Base-by-base conservation (phyloP, 2,113 vertebrate species). In the Seriola aureovittata region DNA sequence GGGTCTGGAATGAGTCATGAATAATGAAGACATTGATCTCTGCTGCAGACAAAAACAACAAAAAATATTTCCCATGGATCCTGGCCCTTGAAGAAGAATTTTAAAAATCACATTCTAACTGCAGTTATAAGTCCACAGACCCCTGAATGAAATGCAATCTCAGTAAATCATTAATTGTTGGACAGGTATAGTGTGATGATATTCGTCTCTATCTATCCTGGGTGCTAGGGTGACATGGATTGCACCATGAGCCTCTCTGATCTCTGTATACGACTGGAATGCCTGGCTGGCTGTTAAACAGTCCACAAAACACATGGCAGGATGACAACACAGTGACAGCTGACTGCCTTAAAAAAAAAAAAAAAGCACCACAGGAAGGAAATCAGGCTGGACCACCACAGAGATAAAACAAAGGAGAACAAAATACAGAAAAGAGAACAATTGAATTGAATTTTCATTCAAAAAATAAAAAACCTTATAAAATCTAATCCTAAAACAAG, bases 241-340 rank as follows among this genome's bases (percentile, higher is more conserved):
- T 85, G 74, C 59, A 8, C 64, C 74, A 60, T 87, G 88, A 89
- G 93, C 88, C 63, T 55, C 64, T 89, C 57, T 90, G 90, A 92
- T 93, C 89, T 88, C 81, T 55, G 54, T 42, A 54, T 73, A 93
- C 85, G 92, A 85, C 40, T 7, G 86, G 84, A 55, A 90, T 81
- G 88, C 38, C 65, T 74, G 68, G 13, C 77, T 84, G 71, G 63
- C 84, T 79, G 77, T 50, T 81, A 19, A 40, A 69, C 69, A 60
- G 67, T 55, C 82, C 83, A 90, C 85, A 79, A 82, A 91, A 85
- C 84, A 83, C 84, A 88, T 88, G 72, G 75, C 29, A 34, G 69
- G 77, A 84, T 81, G 84, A 90, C 82, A 88, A 87, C 89, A 72
- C 54, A 58, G 76, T 85, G 88, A 92, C 91, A 93, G 92, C 86